These are phyloP conservation scores for Bostrychus sinensis DNA, from an alignment of 2,113 vertebrate species.

Conservation along the genomic window DNA sequence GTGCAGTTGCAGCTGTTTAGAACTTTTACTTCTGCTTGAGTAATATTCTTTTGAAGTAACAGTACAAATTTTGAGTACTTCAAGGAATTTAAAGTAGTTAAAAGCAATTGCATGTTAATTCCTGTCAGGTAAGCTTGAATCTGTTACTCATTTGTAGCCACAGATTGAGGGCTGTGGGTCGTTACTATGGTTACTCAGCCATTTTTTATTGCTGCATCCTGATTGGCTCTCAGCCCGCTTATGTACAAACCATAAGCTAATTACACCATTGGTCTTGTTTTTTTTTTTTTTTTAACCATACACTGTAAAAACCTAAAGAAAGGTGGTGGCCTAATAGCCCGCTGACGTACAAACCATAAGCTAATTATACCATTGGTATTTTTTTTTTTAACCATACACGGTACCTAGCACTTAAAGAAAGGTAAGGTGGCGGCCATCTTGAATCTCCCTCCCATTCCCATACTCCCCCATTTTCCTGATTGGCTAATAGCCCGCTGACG, in stretches of 20 bases:
- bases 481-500: background rate
- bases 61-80: too few species aligned
- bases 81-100: too few species aligned
- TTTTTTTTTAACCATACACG: background rate
- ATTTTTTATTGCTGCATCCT: background rate
- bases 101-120: background rate
- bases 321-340: background rate
- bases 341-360: background rate
- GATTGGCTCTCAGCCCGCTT: background rate
- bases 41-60: too few species aligned
- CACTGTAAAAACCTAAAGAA: background rate
- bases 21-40: too few species aligned
- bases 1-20: too few species aligned
- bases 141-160: background rate
- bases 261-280: background rate
- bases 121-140: background rate
- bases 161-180: conserved; percentile 14
- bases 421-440: conserved; percentile 4
- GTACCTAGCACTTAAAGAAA: background rate
- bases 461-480: background rate
- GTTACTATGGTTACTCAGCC: background rate
- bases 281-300: background rate
- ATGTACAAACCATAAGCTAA: background rate
- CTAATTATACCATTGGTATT: background rate
- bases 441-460: background rate